Conservation (phyloP, 2,797 vertebrate species). For the Loris lydekkerianus region DNA sequence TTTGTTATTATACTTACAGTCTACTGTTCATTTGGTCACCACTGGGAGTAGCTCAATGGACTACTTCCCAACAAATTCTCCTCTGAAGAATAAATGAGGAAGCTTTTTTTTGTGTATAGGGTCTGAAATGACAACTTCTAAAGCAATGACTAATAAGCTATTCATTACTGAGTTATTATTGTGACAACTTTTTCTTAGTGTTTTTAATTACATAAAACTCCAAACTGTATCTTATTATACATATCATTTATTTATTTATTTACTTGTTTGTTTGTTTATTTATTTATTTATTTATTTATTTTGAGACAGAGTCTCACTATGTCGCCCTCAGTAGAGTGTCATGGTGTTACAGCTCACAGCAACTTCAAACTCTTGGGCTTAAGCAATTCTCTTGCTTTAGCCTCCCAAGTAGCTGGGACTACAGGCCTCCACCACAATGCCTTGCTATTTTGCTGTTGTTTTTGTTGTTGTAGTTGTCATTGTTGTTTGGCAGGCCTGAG, state of each 20-base stretch:
- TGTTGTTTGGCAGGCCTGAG: no score
- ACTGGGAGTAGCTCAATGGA: background rate
- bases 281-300: no score
- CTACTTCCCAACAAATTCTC: conserved; percentile 13
- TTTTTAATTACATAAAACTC: background rate
- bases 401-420: no score
- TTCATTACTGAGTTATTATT: conserved; percentile 25
- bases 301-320: no score
- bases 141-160: background rate
- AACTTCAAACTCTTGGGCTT: no score
- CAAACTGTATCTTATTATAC: background rate
- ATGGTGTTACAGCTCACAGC: no score
- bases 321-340: no score
- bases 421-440: no score
- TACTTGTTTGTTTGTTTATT: no score
- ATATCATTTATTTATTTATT: background rate
- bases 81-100: background rate
- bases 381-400: no score
- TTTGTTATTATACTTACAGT: background rate
- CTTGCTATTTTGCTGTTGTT: no score
- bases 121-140: background rate
- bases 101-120: background rate
- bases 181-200: background rate
- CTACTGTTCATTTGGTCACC: background rate
- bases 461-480: no score